Conservation (phyloP, 2,113 vertebrate species). For the Caranx melampygus region DNA sequence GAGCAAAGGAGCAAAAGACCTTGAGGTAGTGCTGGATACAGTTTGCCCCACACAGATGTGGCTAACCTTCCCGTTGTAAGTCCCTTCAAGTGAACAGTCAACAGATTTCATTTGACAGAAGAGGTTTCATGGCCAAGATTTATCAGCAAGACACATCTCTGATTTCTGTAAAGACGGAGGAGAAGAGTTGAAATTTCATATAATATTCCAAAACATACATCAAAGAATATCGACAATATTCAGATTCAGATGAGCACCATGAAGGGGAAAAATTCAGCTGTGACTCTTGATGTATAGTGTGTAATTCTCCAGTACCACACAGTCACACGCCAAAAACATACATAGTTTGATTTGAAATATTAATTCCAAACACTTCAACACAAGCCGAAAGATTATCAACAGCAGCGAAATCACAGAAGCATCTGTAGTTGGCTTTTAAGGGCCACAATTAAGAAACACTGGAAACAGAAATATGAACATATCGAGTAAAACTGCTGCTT, state of each 20-base stretch:
- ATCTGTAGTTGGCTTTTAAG: conserved; percentile 18
- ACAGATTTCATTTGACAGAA: conserved; percentile 1
- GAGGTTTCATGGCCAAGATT: not conserved
- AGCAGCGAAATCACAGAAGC: conserved; percentile 16
- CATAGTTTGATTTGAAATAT: conserved; percentile 28
- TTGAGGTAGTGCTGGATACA: conserved; percentile 10
- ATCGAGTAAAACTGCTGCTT: conserved; percentile 4
- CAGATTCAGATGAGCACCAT: not conserved
- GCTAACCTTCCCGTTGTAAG: conserved; percentile 24
- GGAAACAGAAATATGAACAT: conserved; percentile 13
- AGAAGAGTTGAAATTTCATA: not conserved
- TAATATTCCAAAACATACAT: conserved; percentile 7
- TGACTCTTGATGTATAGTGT: not conserved
- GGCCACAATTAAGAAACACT: conserved; percentile 26
- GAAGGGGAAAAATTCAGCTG: not conserved
- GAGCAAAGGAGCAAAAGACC: conserved; percentile 10
- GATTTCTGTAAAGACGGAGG: not conserved
- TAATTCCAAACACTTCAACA: conserved; percentile 24
- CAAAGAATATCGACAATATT: not conserved
- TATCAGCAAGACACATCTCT: not conserved
- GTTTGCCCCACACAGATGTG: conserved; percentile 19
- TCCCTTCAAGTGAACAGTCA: not conserved
- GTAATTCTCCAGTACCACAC: not conserved
- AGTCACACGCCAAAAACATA: conserved; percentile 13
- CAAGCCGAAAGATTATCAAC: conserved; percentile 26